Evolutionary conservation across 2,113 vertebrate species (phyloP).

Genomic region (Bufo gargarizans): DNA sequence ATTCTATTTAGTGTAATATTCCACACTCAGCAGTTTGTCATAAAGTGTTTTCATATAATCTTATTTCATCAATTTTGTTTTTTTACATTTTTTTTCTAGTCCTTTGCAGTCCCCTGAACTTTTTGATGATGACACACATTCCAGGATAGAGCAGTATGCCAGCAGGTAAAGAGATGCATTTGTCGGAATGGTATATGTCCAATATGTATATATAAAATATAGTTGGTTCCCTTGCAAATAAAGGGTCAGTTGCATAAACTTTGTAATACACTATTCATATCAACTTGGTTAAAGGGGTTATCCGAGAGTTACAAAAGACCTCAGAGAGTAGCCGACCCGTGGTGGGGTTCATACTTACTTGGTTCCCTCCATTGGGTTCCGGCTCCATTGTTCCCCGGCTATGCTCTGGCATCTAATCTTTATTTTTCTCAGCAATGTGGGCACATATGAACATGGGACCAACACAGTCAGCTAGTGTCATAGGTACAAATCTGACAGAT

Average conservation of each 20-base stretch:
- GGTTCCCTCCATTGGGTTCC: too few species aligned
- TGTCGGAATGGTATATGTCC: too few species aligned
- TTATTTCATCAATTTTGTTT: not conserved
- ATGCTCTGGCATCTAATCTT: too few species aligned
- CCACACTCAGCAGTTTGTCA: not conserved
- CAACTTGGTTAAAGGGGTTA: too few species aligned
- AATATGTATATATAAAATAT: not conserved
- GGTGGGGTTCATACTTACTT: too few species aligned
- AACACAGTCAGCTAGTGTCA: too few species aligned
- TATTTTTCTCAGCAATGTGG: too few species aligned
- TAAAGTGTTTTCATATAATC: not conserved
- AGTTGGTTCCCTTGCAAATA: not conserved
- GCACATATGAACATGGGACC: too few species aligned
- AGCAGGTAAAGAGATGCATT: constrained; percentile 79
- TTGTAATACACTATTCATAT: not conserved
- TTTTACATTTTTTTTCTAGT: constrained; percentile 68
- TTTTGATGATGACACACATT: constrained; percentile 96
- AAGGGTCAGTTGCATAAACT: not conserved
- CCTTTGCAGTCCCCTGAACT: constrained; percentile 89
- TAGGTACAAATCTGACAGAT: too few species aligned
- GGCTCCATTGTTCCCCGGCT: too few species aligned
- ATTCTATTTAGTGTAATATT: not conserved
- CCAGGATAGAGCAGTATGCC: constrained; percentile 94
- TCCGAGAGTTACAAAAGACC: too few species aligned
- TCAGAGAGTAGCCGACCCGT: too few species aligned